Evolutionary conservation across 2,113 vertebrate genomes (phyloP).

Genomic region (Hemichromis elongatus): DNA sequence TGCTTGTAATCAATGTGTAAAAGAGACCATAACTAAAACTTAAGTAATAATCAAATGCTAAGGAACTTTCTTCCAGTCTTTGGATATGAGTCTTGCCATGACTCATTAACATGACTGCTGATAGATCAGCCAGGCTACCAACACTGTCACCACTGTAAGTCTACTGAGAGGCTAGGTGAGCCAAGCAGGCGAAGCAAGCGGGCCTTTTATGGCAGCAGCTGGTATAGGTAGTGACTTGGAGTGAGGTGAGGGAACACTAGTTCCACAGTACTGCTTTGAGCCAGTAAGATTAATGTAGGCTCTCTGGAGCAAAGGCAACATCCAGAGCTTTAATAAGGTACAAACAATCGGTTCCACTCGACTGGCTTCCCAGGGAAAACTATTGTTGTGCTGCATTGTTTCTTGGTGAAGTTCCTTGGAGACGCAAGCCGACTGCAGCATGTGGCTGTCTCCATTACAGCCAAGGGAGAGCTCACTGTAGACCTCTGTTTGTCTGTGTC

Average conservation of each 20-base stretch:
- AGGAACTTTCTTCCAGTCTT: neutral
- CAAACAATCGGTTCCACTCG: constrained; percentile 80
- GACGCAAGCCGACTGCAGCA: constrained; percentile 54
- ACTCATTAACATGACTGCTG: constrained; percentile 2
- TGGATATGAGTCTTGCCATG: neutral
- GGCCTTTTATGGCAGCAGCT: constrained; percentile 51
- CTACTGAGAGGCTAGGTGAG: constrained; percentile 27
- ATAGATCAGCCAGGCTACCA: constrained; percentile 26
- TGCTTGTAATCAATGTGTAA: constrained; percentile 3
- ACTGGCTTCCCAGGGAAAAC: constrained; percentile 75
- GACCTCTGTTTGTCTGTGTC: constrained; percentile 58
- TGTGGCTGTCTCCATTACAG: constrained; percentile 65
- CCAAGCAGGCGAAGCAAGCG: constrained; percentile 24
- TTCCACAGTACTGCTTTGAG: constrained; percentile 63
- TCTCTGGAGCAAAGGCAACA: constrained; percentile 79
- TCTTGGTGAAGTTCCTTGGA: constrained; percentile 60
- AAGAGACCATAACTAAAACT: constrained; percentile 17
- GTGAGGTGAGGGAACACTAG: constrained; percentile 51
- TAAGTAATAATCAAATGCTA: neutral
- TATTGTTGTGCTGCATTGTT: constrained; percentile 75
- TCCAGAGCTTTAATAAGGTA: constrained; percentile 81
- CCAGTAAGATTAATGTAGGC: constrained; percentile 77
- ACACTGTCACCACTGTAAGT: neutral
- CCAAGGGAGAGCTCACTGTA: constrained; percentile 46
- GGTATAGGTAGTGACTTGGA: constrained; percentile 48